A percentile compares a stretch with the other conserved stretches of the same genome.
These are phyloP conservation scores for Pammene aurita DNA, from an alignment of 2,888 invertebrate genomes.

Conservation along the genomic window DNA sequence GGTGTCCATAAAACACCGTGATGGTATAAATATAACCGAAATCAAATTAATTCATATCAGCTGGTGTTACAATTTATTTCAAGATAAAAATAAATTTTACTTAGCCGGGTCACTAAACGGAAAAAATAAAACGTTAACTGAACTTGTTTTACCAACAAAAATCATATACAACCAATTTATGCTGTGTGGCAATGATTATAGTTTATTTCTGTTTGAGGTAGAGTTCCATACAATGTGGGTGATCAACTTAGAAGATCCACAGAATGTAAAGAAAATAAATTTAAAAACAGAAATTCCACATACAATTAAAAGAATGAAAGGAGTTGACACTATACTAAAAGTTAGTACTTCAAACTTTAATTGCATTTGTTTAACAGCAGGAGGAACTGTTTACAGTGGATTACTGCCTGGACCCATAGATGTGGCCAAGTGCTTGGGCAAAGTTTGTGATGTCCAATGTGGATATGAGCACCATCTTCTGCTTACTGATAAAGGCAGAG, in stretches of 20 bases:
- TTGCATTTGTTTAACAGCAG: conserved; percentile 60
- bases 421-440: conserved; percentile 76
- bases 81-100: conserved; percentile 54
- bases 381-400: conserved; percentile 76
- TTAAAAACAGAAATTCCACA: conserved; percentile 54
- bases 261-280: conserved; percentile 53
- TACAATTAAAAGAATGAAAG: conserved; percentile 51
- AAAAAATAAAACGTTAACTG: conserved; percentile 54
- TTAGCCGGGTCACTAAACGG: conserved; percentile 65
- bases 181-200: conserved; percentile 67
- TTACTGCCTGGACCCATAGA: conserved; percentile 85
- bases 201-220: conserved; percentile 56
- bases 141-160: conserved; percentile 58
- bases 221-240: conserved; percentile 56
- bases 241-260: conserved; percentile 55
- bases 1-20: conserved; percentile 43
- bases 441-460: conserved; percentile 86
- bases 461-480: conserved; percentile 92
- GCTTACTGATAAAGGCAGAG: conserved; percentile 86
- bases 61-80: conserved; percentile 75
- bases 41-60: conserved; percentile 56
- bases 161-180: conserved; percentile 48
- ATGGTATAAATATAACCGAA: conserved; percentile 46
- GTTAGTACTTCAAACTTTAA: conserved; percentile 55
- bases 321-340: conserved; percentile 55